These are phyloP conservation scores for Acrocephalus arundinaceus DNA, from an alignment of 2,113 vertebrate genomes.

Conservation along the genomic window DNA sequence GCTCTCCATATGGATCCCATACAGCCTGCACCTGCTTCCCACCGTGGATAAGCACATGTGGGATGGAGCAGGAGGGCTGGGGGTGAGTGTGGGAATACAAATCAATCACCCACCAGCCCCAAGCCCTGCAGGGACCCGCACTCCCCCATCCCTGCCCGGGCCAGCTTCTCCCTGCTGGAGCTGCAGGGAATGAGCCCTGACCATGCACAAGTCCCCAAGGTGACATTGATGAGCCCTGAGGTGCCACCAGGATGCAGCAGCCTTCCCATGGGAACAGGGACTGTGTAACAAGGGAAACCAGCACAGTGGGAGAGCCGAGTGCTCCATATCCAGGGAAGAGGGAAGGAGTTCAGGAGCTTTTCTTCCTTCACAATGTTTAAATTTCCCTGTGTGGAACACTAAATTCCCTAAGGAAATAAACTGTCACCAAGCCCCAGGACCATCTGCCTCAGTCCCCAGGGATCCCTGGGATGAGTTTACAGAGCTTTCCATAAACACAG, in stretches of 20 bases:
- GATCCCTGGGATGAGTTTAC: not conserved
- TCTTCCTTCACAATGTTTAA: not conserved
- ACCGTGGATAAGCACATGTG: not conserved
- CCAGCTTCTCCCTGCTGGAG: not conserved
- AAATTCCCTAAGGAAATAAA: constrained; percentile 4
- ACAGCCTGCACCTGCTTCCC: constrained; percentile 13
- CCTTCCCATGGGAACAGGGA: not conserved
- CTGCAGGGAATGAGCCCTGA: not conserved
- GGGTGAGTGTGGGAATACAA: not conserved
- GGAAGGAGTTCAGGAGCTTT: accelerated
- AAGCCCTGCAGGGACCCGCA: accelerated
- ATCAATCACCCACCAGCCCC: not conserved
- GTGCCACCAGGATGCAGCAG: not conserved
- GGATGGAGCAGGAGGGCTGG: not conserved
- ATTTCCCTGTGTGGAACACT: not conserved
- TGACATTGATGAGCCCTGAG: not conserved
- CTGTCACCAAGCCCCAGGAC: not conserved
- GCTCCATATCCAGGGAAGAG: not conserved
- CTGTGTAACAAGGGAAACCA: accelerated
- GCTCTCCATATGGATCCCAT: constrained; percentile 28
- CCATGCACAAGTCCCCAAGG: accelerated
- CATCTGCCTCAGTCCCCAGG: not conserved
- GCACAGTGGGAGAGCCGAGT: accelerated
- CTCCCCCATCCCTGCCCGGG: not conserved
- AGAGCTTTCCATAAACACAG: not conserved